Evolutionary conservation across 2,113 vertebrate species (phyloP), one percentile per base, ranked within the genome.

Genomic region (Pavo muticus): DNA sequence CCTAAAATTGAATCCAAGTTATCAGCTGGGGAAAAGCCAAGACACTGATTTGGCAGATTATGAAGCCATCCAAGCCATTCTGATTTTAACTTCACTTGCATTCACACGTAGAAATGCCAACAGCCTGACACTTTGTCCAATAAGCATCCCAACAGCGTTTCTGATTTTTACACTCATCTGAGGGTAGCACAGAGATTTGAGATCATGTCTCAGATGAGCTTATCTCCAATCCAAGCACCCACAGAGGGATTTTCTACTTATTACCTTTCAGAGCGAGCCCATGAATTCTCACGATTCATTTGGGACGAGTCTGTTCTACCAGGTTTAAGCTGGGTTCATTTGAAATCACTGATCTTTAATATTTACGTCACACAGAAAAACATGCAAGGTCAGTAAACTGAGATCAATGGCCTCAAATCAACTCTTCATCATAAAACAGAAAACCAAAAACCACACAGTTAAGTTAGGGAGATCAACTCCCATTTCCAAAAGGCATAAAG

Each of bases 301-400:
- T 59, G 85, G 91, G 86, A 87, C 86, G 57, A 52, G 80, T 64
- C 95, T 77, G 78, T 70, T 95, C 90, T 78, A 72, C 42, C 35
- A 39, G 35, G 70, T 39, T 50, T 79, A 77, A 96, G 92, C 79
- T 61, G 73, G 84, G 69, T 96, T 88, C 87, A 78, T 73, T 65
- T 84, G 78, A 84, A 63, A 95, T 92, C 74, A n/a, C 71, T 23
- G 88, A 88, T 95, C 61, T 72, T 48, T 83, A 87, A 90, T 82
- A 93, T 95, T 96, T 90, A 35, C 71, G 50, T 93, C 94, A 96
- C 95, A 91, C 65, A 63, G 78, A 50, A 30, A 72, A 84, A 67
- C 0, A 0, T 50, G 83, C 42, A 21, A 67, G 87, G 91, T 64
- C 85, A 74, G 80, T 14, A n/a, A 73, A 63, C 73, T 25, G 81